Conservation (phyloP, 2,888 invertebrate species). For the Aphrophora alni region DNA sequence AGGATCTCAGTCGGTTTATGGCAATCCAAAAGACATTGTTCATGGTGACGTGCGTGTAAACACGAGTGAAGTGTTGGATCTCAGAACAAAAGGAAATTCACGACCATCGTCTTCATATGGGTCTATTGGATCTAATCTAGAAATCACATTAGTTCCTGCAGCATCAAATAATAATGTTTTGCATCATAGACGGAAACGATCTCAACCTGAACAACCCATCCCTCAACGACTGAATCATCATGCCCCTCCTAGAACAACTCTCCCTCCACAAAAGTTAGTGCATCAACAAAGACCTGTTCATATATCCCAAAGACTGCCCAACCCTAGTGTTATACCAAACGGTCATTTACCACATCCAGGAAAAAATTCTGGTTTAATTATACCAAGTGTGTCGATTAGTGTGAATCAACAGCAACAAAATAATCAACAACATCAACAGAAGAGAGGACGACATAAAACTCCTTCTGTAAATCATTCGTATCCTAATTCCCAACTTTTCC, state of each 20-base stretch:
- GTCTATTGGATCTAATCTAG: conserved; percentile 66
- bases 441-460: not conserved
- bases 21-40: conserved; percentile 70
- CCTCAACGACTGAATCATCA: conserved; percentile 20
- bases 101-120: not conserved
- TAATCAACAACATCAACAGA: not conserved
- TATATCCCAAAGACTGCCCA: not conserved
- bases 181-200: conserved; percentile 12
- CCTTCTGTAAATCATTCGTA: not conserved
- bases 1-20: conserved; percentile 62
- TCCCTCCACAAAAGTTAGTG: conserved; percentile 21
- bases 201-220: conserved; percentile 32
- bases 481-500: conserved; percentile 18
- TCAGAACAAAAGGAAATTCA: conserved; percentile 63
- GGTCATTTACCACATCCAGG: not conserved
- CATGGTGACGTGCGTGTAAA: conserved; percentile 48
- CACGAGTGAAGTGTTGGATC: conserved; percentile 67
- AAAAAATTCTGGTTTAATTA: not conserved
- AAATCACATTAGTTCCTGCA: conserved; percentile 70
- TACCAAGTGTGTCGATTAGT: conserved; percentile 30
- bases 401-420: conserved; percentile 29
- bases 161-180: conserved; percentile 10
- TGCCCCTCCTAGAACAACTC: not conserved
- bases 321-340: not conserved
- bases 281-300: conserved; percentile 11